phyloP scores from a whole-genome alignment of 2,113 vertebrate genomes.

The Sturnira hondurensis region DNA sequence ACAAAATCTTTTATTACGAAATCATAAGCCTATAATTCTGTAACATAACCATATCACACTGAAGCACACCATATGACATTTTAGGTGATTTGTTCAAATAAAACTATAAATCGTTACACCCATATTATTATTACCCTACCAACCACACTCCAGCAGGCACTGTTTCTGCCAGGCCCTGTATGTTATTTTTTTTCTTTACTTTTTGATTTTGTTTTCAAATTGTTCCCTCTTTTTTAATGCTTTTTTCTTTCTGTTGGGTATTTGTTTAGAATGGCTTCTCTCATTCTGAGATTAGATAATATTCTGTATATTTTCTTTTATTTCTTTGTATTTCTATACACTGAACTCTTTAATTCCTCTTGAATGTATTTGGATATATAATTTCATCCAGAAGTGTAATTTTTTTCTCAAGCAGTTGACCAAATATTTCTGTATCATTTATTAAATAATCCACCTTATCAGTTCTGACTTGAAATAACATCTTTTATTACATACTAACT shows the following conservation, averaged over 20 bases:
- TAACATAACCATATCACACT: too few relatives aligned
- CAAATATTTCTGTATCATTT: neutral
- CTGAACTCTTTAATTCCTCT: constrained; percentile 9
- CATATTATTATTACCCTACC: too few relatives aligned
- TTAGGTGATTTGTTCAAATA: too few relatives aligned
- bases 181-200: neutral
- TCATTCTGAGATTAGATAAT: neutral
- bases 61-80: too few relatives aligned
- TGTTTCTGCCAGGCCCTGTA: too few relatives aligned
- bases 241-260: neutral
- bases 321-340: constrained; percentile 9
- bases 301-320: constrained; percentile 28
- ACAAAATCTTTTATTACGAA: too few relatives aligned
- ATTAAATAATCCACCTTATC: neutral
- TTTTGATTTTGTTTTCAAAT: neutral
- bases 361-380: constrained; percentile 29
- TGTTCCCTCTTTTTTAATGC: neutral
- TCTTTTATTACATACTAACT: neutral
- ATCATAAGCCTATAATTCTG: too few relatives aligned
- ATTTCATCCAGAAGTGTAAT: neutral
- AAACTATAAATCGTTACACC: too few relatives aligned
- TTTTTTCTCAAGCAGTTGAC: neutral
- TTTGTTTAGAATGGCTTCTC: neutral
- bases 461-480: neutral
- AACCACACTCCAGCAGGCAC: too few relatives aligned